Conservation (phyloP, 2,888 invertebrate genomes). For the Caenorhabditis sinica region DNA sequence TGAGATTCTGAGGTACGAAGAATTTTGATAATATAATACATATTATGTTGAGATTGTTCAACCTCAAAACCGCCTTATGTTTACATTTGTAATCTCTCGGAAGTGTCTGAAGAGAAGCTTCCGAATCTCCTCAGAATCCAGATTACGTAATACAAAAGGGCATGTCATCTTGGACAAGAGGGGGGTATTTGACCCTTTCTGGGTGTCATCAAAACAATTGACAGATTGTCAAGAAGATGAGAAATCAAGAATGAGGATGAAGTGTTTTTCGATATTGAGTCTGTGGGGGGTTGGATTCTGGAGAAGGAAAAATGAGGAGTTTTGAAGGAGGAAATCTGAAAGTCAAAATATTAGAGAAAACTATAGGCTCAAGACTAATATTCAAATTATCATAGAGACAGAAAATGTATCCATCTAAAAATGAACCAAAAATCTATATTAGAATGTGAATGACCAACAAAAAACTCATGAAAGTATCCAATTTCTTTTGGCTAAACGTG, state of each 20-base stretch:
- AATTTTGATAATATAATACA: too few species aligned
- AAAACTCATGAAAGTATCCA: too few species aligned
- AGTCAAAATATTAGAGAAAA: too few species aligned
- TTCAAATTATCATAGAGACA: too few species aligned
- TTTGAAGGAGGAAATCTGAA: background rate
- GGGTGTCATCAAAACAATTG: slow-evolving; percentile 58
- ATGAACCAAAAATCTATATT: too few species aligned
- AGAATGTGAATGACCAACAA: too few species aligned
- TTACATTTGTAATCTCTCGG: slow-evolving; percentile 6
- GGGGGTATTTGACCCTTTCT: background rate
- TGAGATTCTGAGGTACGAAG: too few species aligned
- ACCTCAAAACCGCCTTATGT: too few species aligned
- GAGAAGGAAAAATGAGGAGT: background rate
- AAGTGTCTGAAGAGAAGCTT: background rate
- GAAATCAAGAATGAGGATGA: slow-evolving; percentile 1
- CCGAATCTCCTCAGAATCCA: background rate
- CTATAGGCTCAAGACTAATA: too few species aligned
- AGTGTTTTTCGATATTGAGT: slow-evolving; percentile 23
- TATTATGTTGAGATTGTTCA: too few species aligned
- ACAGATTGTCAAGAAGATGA: slow-evolving; percentile 49
- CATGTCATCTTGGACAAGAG: slow-evolving; percentile 18
- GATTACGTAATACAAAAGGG: slow-evolving; percentile 55
- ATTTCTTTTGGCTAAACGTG: too few species aligned
- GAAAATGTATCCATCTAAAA: too few species aligned
- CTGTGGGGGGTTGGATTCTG: background rate